phyloP scores from a whole-genome alignment of 2,888 invertebrate species.

The Laothoe populi region DNA sequence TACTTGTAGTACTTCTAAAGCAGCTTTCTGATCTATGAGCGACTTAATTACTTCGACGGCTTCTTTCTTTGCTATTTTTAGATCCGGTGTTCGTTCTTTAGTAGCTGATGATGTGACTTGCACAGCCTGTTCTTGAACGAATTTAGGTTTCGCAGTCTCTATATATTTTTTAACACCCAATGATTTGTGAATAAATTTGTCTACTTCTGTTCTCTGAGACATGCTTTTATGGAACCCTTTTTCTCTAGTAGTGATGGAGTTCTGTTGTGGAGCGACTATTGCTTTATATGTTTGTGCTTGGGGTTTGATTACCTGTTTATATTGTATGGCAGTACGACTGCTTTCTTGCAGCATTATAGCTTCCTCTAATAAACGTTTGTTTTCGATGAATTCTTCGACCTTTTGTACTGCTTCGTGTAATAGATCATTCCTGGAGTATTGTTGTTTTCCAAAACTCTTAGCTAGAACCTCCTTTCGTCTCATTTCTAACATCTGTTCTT shows the following conservation, averaged over 20 bases:
- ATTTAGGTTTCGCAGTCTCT: constrained; percentile 36
- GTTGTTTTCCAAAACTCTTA: background rate
- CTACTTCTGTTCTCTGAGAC: constrained; percentile 43
- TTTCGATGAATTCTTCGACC: constrained; percentile 38
- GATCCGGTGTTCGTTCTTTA: constrained; percentile 1
- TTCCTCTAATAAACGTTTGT: constrained; percentile 37
- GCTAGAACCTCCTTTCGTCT: background rate
- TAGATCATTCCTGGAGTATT: background rate
- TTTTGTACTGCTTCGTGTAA: constrained; percentile 37
- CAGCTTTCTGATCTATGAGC: constrained; percentile 26
- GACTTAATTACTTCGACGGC: constrained; percentile 9
- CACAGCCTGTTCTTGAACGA: constrained; percentile 26
- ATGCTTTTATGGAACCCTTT: constrained; percentile 30
- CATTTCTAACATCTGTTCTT: constrained; percentile 19
- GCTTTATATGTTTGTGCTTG: constrained; percentile 36
- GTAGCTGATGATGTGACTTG: constrained; percentile 6
- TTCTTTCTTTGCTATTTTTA: constrained; percentile 12
- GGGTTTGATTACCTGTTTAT: constrained; percentile 39
- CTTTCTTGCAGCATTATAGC: constrained; percentile 37
- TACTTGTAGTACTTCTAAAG: constrained; percentile 37
- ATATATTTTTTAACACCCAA: constrained; percentile 43
- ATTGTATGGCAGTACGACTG: constrained; percentile 36
- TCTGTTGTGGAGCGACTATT: background rate
- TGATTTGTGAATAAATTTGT: constrained; percentile 41
- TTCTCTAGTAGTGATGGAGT: background rate